phyloP scores from a whole-genome alignment of 2,888 invertebrate genomes.

The Agriopis marginaria region DNA sequence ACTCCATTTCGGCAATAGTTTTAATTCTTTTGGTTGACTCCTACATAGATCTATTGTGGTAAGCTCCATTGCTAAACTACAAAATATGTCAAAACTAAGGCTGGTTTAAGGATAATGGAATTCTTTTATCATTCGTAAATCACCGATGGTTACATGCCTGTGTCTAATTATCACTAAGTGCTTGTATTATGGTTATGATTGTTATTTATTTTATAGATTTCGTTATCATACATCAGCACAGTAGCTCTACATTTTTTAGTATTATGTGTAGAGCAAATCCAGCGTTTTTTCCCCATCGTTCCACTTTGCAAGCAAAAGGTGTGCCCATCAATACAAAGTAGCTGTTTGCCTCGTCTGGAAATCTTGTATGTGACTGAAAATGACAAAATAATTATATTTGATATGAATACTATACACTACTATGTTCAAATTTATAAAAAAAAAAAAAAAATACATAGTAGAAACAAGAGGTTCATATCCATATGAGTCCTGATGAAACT shows the following conservation, averaged over 20 bases:
- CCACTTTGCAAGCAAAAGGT: neutral
- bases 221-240: constrained; percentile 40
- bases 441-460: no score
- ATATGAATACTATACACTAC: no score
- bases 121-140: no score
- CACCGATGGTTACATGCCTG: no score
- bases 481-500: no score
- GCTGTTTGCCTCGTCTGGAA: constrained; percentile 4
- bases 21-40: no score
- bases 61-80: no score
- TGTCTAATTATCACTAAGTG: neutral
- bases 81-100: no score
- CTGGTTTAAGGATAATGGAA: no score
- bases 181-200: constrained; percentile 47
- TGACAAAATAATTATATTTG: neutral
- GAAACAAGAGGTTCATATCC: neutral
- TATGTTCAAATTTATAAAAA: no score
- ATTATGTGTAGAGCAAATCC: constrained; percentile 41
- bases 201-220: constrained; percentile 45
- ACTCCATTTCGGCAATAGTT: no score
- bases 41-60: no score
- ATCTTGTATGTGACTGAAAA: constrained; percentile 5
- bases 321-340: neutral
- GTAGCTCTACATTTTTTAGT: constrained; percentile 7
- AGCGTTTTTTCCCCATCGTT: constrained; percentile 8